Evolutionary conservation across 2,888 invertebrate genomes (phyloP).

Genomic region (Eupithecia centaureata): DNA sequence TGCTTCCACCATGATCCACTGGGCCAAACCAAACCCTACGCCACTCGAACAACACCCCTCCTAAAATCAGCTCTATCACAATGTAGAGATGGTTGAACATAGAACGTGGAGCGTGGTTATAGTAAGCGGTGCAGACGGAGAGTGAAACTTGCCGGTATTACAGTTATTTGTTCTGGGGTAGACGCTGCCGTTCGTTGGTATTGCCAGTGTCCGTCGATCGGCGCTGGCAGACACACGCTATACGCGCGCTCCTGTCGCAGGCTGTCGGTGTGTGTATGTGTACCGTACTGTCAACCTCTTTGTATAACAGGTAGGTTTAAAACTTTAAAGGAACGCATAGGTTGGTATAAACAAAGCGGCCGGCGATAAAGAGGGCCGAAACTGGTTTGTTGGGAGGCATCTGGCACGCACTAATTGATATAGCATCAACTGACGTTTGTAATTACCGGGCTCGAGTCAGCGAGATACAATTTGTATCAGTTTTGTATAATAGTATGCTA

Average conservation of each 20-base stretch:
- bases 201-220: conserved; percentile 74
- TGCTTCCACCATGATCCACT: conserved; percentile 39
- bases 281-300: conserved; percentile 73
- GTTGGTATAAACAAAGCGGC: conserved; percentile 58
- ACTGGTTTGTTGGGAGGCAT: conserved; percentile 78
- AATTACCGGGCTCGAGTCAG: conserved; percentile 55
- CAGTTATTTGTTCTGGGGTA: conserved; percentile 17
- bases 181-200: conserved; percentile 34
- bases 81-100: not conserved
- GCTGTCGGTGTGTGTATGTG: conserved; percentile 72
- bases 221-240: conserved; percentile 71
- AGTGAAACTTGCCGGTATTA: conserved; percentile 22
- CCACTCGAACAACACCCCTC: not conserved
- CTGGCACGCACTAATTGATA: conserved; percentile 80
- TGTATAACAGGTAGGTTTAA: conserved; percentile 81
- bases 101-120: not conserved
- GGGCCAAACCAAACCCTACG: conserved; percentile 39
- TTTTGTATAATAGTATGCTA: conserved; percentile 34
- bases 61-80: conserved; percentile 9
- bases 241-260: conserved; percentile 64
- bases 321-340: conserved; percentile 47
- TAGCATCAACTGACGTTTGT: conserved; percentile 69
- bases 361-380: conserved; percentile 69
- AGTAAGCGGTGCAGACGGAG: not conserved
- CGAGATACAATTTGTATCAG: conserved; percentile 39